Conservation (phyloP, 2,113 vertebrate species). For the Sylvietta virens region DNA sequence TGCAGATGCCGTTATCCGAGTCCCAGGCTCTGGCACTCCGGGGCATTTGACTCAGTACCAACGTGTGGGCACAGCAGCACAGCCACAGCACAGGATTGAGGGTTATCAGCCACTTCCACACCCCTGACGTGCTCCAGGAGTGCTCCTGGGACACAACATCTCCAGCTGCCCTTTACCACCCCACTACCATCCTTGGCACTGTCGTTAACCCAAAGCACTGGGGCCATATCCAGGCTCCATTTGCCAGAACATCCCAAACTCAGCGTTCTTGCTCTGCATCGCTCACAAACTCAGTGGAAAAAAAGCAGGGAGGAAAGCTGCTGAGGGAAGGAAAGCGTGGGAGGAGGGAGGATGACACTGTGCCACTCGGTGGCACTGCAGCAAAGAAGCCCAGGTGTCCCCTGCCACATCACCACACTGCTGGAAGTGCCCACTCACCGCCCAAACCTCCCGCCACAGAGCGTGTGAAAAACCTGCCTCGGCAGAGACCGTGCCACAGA, state of each 20-base stretch:
- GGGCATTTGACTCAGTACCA: background rate
- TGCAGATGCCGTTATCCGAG: background rate
- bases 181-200: accelerated
- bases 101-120: background rate
- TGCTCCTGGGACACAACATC: background rate
- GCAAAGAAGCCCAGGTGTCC: background rate
- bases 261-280: background rate
- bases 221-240: accelerated
- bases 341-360: background rate
- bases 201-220: background rate
- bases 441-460: background rate
- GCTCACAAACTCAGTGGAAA: accelerated
- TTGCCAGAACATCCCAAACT: background rate
- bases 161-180: background rate
- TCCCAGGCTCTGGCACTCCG: background rate
- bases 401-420: background rate
- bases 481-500: background rate
- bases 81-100: background rate
- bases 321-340: background rate
- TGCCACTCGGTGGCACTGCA: background rate
- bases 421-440: background rate
- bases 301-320: background rate
- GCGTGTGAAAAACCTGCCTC: background rate
- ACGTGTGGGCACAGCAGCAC: background rate
- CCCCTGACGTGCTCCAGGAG: background rate